These are phyloP conservation scores for Eupithecia abbreviata DNA, from an alignment of 2,888 invertebrate species.

Conservation along the genomic window DNA sequence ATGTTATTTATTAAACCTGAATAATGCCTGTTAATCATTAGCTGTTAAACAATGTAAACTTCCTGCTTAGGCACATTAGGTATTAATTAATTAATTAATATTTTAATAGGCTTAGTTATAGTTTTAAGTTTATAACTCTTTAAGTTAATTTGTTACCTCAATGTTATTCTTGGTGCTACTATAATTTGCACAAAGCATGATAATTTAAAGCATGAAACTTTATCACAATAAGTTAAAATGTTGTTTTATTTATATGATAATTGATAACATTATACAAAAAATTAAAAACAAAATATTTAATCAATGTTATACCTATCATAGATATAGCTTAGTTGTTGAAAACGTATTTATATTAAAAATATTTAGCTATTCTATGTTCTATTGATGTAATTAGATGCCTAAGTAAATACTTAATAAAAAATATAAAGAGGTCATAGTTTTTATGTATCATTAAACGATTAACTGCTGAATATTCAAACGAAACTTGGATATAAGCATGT, in stretches of 20 bases:
- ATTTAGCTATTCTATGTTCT: slow-evolving; percentile 1
- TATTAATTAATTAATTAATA: neutral
- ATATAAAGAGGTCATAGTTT: neutral
- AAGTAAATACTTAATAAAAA: neutral
- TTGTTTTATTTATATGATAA: neutral
- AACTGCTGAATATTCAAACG: neutral
- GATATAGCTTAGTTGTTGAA: slow-evolving; percentile 1
- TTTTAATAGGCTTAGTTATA: neutral
- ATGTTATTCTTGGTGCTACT: slow-evolving; percentile 5
- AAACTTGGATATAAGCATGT: neutral
- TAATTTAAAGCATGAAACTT: neutral
- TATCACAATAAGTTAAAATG: neutral
- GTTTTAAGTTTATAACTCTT: neutral
- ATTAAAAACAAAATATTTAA: neutral
- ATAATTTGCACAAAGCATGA: slow-evolving; percentile 1
- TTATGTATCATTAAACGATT: neutral
- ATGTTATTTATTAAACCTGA: neutral
- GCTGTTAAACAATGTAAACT: neutral
- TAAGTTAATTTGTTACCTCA: neutral
- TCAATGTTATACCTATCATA: neutral
- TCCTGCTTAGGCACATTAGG: neutral
- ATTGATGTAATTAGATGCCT: neutral
- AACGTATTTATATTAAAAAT: neutral
- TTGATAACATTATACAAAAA: neutral
- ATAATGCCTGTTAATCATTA: neutral